Percentiles rank a stretch among this genome's conserved stretches.
These are phyloP conservation scores for Nemurella pictetii DNA, from an alignment of 2,888 invertebrate genomes.

Conservation along the genomic window DNA sequence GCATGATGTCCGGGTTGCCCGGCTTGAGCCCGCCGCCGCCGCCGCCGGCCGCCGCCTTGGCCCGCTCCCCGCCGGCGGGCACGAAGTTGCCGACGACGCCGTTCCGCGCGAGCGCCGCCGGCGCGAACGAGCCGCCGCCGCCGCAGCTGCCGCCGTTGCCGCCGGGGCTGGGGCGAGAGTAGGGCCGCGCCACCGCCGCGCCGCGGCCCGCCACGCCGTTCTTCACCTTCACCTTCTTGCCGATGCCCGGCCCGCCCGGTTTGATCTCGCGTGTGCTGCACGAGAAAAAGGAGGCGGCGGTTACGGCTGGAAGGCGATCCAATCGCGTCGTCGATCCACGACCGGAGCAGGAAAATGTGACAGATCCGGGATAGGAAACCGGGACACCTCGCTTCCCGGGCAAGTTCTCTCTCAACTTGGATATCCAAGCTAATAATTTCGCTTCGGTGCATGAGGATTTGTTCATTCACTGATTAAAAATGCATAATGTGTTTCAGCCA, in stretches of 20 bases:
- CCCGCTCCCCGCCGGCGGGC: conserved; percentile 48
- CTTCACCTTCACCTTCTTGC: conserved; percentile 76
- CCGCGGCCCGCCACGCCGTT: conserved; percentile 43
- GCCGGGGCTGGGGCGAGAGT: conserved; percentile 49
- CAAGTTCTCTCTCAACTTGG: too few species aligned
- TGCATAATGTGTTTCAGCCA: too few species aligned
- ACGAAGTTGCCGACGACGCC: conserved; percentile 45
- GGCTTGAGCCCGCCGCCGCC: conserved; percentile 54
- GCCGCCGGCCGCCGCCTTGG: conserved; percentile 54
- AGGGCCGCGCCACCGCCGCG: conserved; percentile 45
- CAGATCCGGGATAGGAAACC: too few species aligned
- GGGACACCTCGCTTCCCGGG: too few species aligned
- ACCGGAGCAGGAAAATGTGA: too few species aligned
- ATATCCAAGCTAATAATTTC: too few species aligned
- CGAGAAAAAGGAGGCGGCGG: too few species aligned
- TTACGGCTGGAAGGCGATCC: too few species aligned
- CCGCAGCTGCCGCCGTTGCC: conserved; percentile 43
- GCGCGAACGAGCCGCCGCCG: conserved; percentile 41
- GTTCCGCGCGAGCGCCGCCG: conserved; percentile 35
- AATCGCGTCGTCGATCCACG: too few species aligned
- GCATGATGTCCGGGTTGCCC: conserved; percentile 63
- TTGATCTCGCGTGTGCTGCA: conserved; percentile 91
- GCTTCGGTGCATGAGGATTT: too few species aligned
- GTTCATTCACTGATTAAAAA: too few species aligned
- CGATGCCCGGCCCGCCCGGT: conserved; percentile 86